phyloP scores from a whole-genome alignment of 1,140 invertebrate species.

The Tetragnatha versicolor region DNA sequence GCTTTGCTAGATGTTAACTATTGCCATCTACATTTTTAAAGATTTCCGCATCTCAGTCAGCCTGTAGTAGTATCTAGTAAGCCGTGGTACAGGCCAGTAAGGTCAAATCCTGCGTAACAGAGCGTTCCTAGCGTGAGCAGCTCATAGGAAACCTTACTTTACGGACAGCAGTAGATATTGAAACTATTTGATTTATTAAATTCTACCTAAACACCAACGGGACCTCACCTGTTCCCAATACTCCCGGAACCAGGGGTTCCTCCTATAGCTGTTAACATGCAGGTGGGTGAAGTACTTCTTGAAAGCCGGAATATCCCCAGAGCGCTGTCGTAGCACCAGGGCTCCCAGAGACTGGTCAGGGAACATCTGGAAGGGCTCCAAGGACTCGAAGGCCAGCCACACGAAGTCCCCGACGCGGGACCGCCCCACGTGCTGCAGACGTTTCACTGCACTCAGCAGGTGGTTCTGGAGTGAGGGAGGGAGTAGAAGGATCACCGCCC shows the following conservation, averaged over 20 bases:
- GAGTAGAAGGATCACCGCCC: conserved; percentile 58
- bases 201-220: no score
- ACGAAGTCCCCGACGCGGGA: conserved; percentile 58
- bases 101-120: no score
- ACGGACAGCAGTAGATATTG: no score
- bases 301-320: conserved; percentile 56
- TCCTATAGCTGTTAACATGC: conserved; percentile 58
- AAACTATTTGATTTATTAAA: no score
- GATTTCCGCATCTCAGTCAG: no score
- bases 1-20: no score
- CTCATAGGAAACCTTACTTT: no score
- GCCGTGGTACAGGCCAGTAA: no score
- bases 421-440: conserved; percentile 53
- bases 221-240: conserved; percentile 59
- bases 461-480: conserved; percentile 56
- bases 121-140: no score
- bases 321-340: conserved; percentile 57
- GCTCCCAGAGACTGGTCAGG: conserved; percentile 58
- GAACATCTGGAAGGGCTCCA: conserved; percentile 56
- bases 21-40: no score
- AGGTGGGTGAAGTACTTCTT: conserved; percentile 59
- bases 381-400: conserved; percentile 56
- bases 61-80: no score
- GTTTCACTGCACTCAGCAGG: conserved; percentile 57
- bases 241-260: conserved; percentile 61